phyloP scores from a whole-genome alignment of 2,797 vertebrate genomes.

The Rhyacichthys aspro region DNA sequence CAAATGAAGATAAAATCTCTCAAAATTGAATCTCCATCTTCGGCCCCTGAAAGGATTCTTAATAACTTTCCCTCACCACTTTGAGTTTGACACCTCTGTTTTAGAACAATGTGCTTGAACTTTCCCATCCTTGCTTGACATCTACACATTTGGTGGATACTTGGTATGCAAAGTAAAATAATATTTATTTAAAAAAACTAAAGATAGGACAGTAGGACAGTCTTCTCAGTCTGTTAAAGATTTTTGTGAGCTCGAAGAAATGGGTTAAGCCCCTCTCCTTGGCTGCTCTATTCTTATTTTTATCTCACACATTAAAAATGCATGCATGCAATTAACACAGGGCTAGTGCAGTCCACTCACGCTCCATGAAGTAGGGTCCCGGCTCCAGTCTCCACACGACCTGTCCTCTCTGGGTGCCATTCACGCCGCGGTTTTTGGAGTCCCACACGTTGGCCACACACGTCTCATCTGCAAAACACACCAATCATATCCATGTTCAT shows the following conservation, averaged over 20 bases:
- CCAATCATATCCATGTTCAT: background rate
- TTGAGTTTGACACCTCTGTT: too few relatives aligned
- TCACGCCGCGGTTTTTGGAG: slow-evolving; percentile 97
- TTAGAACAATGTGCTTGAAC: too few relatives aligned
- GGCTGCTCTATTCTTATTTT: slow-evolving; percentile 8
- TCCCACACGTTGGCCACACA: slow-evolving; percentile 97
- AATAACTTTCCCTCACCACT: too few relatives aligned
- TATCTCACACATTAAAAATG: slow-evolving; percentile 13
- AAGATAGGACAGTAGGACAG: slow-evolving; percentile 8
- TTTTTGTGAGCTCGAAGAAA: slow-evolving; percentile 1
- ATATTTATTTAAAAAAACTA: too few relatives aligned
- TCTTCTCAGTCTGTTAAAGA: background rate
- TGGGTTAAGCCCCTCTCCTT: slow-evolving; percentile 10
- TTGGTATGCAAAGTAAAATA: too few relatives aligned
- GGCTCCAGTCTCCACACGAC: slow-evolving; percentile 95
- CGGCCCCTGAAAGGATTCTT: too few relatives aligned
- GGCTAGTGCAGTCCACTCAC: slow-evolving; percentile 85
- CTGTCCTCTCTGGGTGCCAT: slow-evolving; percentile 94
- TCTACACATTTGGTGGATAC: too few relatives aligned
- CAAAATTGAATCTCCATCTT: too few relatives aligned
- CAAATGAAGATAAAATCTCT: too few relatives aligned
- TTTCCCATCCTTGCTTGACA: too few relatives aligned
- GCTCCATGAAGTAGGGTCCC: slow-evolving; percentile 95
- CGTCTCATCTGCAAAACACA: slow-evolving; percentile 86
- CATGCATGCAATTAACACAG: slow-evolving; percentile 5